Conservation (phyloP, 2,888 invertebrate species). For the Acleris literana region DNA sequence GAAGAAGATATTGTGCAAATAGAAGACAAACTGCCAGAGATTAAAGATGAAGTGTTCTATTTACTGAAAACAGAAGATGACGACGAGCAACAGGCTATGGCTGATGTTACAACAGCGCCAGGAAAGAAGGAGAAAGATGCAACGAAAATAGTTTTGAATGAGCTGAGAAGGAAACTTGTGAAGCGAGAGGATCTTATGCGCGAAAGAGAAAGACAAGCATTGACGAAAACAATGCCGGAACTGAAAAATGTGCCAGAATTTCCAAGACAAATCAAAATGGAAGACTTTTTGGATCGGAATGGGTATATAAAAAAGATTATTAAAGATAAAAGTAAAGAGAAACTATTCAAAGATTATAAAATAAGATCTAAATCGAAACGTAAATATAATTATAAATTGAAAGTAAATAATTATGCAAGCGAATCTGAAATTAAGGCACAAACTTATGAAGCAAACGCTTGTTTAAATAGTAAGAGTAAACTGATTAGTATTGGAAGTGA, state of each 20-base stretch:
- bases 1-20: slow-evolving; percentile 58
- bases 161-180: slow-evolving; percentile 72
- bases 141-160: slow-evolving; percentile 68
- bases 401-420: slow-evolving; percentile 48
- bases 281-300: slow-evolving; percentile 57
- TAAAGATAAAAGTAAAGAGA: slow-evolving; percentile 43
- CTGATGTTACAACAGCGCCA: slow-evolving; percentile 66
- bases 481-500: slow-evolving; percentile 50
- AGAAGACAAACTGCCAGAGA: slow-evolving; percentile 64
- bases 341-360: slow-evolving; percentile 47
- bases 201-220: slow-evolving; percentile 74
- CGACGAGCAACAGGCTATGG: slow-evolving; percentile 39
- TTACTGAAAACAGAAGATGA: slow-evolving; percentile 74
- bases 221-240: slow-evolving; percentile 77
- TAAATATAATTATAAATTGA: slow-evolving; percentile 50
- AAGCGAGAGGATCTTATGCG: slow-evolving; percentile 78
- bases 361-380: slow-evolving; percentile 42
- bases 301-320: slow-evolving; percentile 65
- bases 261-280: slow-evolving; percentile 69
- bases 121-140: slow-evolving; percentile 69
- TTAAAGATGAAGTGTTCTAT: slow-evolving; percentile 77
- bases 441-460: slow-evolving; percentile 55
- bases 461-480: slow-evolving; percentile 53
- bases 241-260: slow-evolving; percentile 71
- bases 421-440: slow-evolving; percentile 53